phyloP scores from a whole-genome alignment of 2,797 vertebrate species.

The Enteromius unitaeniatus region DNA sequence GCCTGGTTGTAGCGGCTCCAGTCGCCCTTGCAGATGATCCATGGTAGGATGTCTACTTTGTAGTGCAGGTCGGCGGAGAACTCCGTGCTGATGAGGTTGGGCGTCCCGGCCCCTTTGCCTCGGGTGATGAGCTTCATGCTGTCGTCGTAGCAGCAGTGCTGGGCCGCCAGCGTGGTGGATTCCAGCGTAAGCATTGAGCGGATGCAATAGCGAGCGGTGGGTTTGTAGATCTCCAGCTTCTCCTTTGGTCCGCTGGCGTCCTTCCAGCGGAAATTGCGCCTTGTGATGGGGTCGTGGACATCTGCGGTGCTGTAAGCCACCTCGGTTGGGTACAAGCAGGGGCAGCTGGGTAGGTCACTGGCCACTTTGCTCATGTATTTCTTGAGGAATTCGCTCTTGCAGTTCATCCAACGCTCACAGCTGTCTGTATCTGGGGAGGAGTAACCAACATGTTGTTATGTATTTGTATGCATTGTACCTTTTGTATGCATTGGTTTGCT shows the following conservation, averaged over 20 bases:
- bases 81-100: constrained; percentile 92
- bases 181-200: constrained; percentile 89
- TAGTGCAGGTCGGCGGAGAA: constrained; percentile 96
- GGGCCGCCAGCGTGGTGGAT: constrained; percentile 89
- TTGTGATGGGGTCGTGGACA: constrained; percentile 78
- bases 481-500: background rate
- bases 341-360: constrained; percentile 92
- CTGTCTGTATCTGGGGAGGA: constrained; percentile 86
- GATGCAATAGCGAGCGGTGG: constrained; percentile 89
- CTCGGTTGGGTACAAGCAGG: constrained; percentile 89
- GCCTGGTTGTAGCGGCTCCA: constrained; percentile 93
- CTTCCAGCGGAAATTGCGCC: constrained; percentile 86
- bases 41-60: constrained; percentile 93
- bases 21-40: constrained; percentile 96
- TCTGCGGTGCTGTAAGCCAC: constrained; percentile 86
- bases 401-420: constrained; percentile 95
- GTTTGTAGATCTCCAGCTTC: constrained; percentile 93
- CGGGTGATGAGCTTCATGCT: constrained; percentile 88
- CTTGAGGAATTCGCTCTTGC: constrained; percentile 92
- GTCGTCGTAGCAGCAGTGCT: constrained; percentile 94
- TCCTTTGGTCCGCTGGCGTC: constrained; percentile 91
- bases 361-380: constrained; percentile 91
- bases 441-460: background rate
- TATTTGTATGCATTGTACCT: too few relatives aligned
- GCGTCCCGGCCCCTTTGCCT: constrained; percentile 88